These are phyloP conservation scores for Passer montanus DNA, from an alignment of 2,113 vertebrate species.

Conservation along the genomic window DNA sequence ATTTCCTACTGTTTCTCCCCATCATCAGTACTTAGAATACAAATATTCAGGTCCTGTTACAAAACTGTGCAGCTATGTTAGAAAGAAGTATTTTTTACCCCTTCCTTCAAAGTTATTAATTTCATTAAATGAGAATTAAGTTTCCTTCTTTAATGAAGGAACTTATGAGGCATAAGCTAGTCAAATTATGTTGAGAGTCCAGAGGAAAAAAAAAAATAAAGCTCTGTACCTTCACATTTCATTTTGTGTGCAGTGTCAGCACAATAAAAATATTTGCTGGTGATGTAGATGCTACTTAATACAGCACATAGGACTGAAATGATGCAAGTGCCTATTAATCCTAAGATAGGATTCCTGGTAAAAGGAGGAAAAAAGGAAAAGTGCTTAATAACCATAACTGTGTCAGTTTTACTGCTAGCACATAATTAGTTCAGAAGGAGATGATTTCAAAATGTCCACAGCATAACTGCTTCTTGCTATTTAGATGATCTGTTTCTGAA, in stretches of 20 bases:
- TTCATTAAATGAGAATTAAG: neutral
- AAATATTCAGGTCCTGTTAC: neutral
- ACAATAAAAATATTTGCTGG: constrained; percentile 29
- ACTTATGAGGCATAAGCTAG: neutral
- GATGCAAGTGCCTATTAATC: neutral
- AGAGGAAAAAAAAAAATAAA: neutral
- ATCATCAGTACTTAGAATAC: neutral
- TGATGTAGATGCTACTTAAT: constrained; percentile 3
- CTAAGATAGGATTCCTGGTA: neutral
- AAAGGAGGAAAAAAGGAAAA: neutral
- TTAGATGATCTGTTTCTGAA: neutral
- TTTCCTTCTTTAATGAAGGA: neutral
- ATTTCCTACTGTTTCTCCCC: neutral
- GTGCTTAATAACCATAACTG: neutral
- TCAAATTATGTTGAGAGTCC: neutral
- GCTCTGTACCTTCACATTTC: neutral
- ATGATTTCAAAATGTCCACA: neutral
- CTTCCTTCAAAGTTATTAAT: neutral
- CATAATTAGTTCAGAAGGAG: neutral
- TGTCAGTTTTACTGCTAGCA: neutral
- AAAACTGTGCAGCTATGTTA: neutral
- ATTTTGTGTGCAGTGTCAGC: neutral
- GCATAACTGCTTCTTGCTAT: neutral
- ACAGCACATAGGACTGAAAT: neutral
- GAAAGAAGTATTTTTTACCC: neutral